Evolutionary conservation across 1,140 invertebrate genomes (phyloP).

Genomic region (Metopolophium dirhodum): DNA sequence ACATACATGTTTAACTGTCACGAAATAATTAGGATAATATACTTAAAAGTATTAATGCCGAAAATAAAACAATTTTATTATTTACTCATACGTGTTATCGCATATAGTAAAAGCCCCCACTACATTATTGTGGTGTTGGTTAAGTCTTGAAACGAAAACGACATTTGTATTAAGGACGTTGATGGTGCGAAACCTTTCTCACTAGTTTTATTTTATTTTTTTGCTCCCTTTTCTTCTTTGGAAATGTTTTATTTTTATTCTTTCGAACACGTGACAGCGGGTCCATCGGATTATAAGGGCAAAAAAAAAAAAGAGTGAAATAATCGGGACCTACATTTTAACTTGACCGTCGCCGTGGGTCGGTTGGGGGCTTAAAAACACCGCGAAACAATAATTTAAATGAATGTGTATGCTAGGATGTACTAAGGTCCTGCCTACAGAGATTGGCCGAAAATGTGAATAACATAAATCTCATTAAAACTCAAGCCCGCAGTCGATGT

Average conservation of each 20-base stretch:
- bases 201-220: background rate
- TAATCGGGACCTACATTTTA: conserved; percentile 14
- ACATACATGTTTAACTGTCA: background rate
- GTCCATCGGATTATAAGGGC: background rate
- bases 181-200: background rate
- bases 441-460: background rate
- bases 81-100: background rate
- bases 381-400: conserved; percentile 6
- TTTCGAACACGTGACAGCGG: conserved; percentile 16
- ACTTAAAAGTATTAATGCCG: background rate
- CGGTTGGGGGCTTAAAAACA: background rate
- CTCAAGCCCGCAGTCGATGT: background rate
- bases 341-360: background rate
- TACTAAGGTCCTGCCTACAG: no score
- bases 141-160: background rate
- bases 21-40: background rate
- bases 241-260: background rate
- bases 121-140: background rate
- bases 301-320: background rate
- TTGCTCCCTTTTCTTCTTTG: background rate
- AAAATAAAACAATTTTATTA: background rate
- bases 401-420: background rate
- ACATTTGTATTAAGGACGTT: conserved; percentile 14
- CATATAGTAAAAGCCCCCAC: background rate
- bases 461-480: conserved; percentile 16